A percentile compares a stretch with the other conserved stretches of the same genome.
Conservation (phyloP, 1,140 invertebrate species). For the Teleopsis dalmanni region DNA sequence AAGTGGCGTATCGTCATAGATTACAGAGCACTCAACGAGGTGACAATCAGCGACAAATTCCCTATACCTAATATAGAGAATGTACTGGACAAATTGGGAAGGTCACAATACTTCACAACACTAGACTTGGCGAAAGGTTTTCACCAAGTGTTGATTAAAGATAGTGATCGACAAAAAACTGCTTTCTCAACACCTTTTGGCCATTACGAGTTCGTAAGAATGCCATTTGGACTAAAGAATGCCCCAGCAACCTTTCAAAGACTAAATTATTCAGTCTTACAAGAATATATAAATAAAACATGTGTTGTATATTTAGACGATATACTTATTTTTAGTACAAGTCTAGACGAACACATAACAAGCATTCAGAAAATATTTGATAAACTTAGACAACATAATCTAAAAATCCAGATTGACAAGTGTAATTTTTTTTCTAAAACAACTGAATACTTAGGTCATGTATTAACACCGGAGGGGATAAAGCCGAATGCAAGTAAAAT, state of each 20-base stretch:
- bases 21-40: slow-evolving; percentile 37
- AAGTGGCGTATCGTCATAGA: slow-evolving; percentile 43
- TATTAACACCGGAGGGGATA: background rate
- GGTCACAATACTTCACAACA: slow-evolving; percentile 27
- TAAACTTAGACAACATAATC: slow-evolving; percentile 4
- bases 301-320: slow-evolving; percentile 18
- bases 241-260: slow-evolving; percentile 14
- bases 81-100: slow-evolving; percentile 32
- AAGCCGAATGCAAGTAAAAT: background rate
- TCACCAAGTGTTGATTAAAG: slow-evolving; percentile 23
- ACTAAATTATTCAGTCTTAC: slow-evolving; percentile 6
- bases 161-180: slow-evolving; percentile 17
- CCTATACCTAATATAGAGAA: slow-evolving; percentile 49
- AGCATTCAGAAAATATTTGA: slow-evolving; percentile 2
- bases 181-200: slow-evolving; percentile 18
- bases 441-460: slow-evolving; percentile 2
- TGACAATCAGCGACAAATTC: slow-evolving; percentile 43
- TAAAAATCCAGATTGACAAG: slow-evolving; percentile 46
- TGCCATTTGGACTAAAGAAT: slow-evolving; percentile 17
- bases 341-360: slow-evolving; percentile 12
- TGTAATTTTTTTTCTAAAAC: slow-evolving; percentile 44
- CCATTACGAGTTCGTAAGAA: slow-evolving; percentile 11
- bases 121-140: slow-evolving; percentile 31
- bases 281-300: slow-evolving; percentile 9
- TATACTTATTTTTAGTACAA: slow-evolving; percentile 18